A percentile compares a stretch with the other conserved stretches of the same genome.
phyloP scores from a whole-genome alignment of 2,797 vertebrate genomes.

The Remorina albescens region DNA sequence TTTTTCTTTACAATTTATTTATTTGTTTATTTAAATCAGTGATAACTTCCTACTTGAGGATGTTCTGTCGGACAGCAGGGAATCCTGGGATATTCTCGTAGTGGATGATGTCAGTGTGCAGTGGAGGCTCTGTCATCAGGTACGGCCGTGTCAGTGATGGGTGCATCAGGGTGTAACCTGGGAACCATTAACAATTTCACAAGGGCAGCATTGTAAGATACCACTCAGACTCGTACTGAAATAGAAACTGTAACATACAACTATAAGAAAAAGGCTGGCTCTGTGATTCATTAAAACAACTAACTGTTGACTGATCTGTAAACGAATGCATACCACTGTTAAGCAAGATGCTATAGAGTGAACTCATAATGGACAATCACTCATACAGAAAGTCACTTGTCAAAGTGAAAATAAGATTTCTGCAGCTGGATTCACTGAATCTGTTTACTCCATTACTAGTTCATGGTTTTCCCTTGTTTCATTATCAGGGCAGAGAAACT shows the following conservation, averaged over 20 bases:
- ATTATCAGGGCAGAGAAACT: no score
- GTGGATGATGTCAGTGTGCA: conserved; percentile 98
- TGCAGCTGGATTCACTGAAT: no score
- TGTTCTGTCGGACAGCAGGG: conserved; percentile 93
- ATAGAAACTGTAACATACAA: not conserved
- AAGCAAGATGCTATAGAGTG: no score
- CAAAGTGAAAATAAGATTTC: no score
- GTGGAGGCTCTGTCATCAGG: conserved; percentile 93
- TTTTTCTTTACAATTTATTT: no score
- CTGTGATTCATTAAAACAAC: not conserved
- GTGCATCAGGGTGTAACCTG: conserved; percentile 99
- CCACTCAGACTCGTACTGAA: not conserved
- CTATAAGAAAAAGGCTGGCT: not conserved
- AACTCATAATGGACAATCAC: no score
- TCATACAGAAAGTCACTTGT: no score
- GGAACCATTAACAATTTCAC: conserved; percentile 45
- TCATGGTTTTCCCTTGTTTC: no score
- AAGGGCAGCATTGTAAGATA: not conserved
- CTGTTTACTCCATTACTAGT: no score
- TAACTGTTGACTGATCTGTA: not conserved
- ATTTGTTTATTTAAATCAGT: no score
- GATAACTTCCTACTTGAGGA: conserved; percentile 88
- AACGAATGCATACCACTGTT: not conserved
- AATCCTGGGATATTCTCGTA: conserved; percentile 98
- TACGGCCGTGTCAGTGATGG: conserved; percentile 96